These are phyloP conservation scores for Furnarius figulus DNA, from an alignment of 2,113 vertebrate genomes.

Conservation along the genomic window DNA sequence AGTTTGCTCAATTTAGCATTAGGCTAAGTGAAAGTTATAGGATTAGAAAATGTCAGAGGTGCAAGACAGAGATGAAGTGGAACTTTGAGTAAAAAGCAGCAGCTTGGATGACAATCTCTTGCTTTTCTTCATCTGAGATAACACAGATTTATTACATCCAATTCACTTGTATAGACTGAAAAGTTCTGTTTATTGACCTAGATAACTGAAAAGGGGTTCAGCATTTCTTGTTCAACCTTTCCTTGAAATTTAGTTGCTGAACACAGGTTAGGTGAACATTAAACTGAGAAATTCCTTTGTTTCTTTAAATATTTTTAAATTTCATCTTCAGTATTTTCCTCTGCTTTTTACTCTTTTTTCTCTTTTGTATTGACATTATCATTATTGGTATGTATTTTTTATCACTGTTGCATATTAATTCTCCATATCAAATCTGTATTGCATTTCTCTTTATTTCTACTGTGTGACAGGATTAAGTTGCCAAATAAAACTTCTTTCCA, in stretches of 20 bases:
- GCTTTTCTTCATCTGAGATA: background rate
- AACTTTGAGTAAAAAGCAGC: background rate
- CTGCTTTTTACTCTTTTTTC: background rate
- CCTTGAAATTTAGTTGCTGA: background rate
- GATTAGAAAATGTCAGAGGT: slow-evolving; percentile 1
- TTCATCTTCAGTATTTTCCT: background rate
- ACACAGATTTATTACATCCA: background rate
- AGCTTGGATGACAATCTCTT: background rate
- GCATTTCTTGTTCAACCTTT: background rate
- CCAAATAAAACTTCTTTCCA: background rate
- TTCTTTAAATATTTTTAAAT: background rate
- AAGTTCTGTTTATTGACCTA: background rate
- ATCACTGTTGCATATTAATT: background rate
- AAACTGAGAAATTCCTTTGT: background rate
- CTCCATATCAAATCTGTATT: background rate
- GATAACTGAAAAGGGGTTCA: background rate
- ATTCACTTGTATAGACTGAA: background rate
- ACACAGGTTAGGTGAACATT: background rate
- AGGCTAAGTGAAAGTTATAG: background rate
- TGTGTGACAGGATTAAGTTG: background rate
- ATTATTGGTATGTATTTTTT: background rate
- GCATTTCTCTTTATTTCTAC: background rate
- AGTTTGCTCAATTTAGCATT: slow-evolving; percentile 3
- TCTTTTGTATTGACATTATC: background rate
- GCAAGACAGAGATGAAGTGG: background rate